Evolutionary conservation across 2,797 vertebrate species (phyloP).

Genomic region (Sternarchorhynchus goeldii): DNA sequence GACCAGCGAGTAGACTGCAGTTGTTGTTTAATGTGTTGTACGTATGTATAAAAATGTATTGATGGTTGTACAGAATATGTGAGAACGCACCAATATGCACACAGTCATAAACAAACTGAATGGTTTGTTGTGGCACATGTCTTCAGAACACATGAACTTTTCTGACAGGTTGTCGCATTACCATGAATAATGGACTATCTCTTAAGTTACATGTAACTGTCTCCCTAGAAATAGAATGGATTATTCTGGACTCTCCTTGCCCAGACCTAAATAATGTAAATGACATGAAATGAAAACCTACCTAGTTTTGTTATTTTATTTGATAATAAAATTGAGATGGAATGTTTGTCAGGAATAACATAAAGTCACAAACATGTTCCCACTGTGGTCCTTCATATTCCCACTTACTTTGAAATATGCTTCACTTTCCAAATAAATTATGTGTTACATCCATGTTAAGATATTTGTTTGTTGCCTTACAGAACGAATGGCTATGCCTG

Average conservation of each 20-base stretch:
- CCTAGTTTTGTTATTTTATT: too few species aligned
- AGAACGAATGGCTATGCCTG: conserved; percentile 99
- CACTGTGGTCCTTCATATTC: neutral
- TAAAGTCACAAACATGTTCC: too few species aligned
- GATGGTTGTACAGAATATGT: too few species aligned
- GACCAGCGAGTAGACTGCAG: neutral
- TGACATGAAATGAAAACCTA: too few species aligned
- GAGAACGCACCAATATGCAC: neutral
- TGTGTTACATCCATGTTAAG: conserved; percentile 6
- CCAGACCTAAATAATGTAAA: neutral
- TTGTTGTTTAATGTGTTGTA: neutral
- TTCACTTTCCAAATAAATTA: neutral
- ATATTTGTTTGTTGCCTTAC: conserved; percentile 63
- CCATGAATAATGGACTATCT: conserved; percentile 65
- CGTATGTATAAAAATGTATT: too few species aligned
- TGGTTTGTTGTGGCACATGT: conserved; percentile 52
- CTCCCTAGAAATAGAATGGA: conserved; percentile 62
- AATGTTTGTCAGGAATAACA: too few species aligned
- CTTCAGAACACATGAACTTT: conserved; percentile 44
- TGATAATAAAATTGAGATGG: too few species aligned
- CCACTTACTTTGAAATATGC: neutral
- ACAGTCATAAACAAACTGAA: neutral
- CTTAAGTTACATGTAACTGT: conserved; percentile 62
- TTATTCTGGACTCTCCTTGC: conserved; percentile 32
- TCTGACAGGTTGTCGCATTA: conserved; percentile 65